Evolutionary conservation across 1,140 invertebrate species (phyloP).

Genomic region (Caenorhabditis brenneri): DNA sequence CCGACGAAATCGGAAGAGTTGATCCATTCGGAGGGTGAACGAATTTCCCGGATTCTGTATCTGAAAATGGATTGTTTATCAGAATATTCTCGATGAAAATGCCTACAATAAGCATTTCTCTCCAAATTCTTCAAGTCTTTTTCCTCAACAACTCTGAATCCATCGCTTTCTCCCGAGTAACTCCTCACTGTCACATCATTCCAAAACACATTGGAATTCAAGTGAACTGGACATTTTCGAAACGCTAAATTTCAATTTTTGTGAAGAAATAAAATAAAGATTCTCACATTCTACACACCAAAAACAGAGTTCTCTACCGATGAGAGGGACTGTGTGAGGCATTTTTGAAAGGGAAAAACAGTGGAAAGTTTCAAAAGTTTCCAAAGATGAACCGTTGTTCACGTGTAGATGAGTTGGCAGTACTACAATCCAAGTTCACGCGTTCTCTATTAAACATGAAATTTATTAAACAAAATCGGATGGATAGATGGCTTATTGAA

Average conservation of each 20-base stretch:
- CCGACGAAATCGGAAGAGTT: background rate
- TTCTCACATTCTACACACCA: slow-evolving; percentile 15
- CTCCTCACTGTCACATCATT: background rate
- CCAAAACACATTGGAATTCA: background rate
- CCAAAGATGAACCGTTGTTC: no score
- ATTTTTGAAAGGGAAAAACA: no score
- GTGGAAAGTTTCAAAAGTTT: no score
- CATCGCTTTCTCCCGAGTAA: background rate
- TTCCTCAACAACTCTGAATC: slow-evolving; percentile 17
- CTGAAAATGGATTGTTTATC: background rate
- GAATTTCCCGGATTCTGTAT: background rate
- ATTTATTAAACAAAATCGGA: background rate
- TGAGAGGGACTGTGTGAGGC: background rate
- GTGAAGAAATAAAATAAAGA: background rate
- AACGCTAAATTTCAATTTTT: background rate
- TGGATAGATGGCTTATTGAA: slow-evolving; percentile 23
- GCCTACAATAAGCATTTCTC: background rate
- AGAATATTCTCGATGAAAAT: background rate
- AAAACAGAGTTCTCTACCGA: background rate
- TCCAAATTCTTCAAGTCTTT: background rate
- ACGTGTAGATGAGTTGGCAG: no score
- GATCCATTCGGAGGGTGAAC: background rate
- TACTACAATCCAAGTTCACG: background rate
- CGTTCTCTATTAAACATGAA: background rate
- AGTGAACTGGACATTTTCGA: background rate